Conservation (phyloP, 2,888 invertebrate genomes). For the Microctonus aethiopoides region DNA sequence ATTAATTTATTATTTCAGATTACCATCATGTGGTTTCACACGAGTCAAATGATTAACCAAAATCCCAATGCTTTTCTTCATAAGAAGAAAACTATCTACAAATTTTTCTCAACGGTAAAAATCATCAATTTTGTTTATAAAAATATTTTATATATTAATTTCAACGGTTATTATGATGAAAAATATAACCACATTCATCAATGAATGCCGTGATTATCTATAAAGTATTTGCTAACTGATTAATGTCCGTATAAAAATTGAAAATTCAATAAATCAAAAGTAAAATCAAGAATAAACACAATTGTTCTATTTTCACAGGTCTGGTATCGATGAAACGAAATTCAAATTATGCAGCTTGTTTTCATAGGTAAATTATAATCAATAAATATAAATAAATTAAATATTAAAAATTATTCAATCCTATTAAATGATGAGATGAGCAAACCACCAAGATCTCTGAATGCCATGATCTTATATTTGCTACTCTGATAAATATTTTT, state of each 20-base stretch:
- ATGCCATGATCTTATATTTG: slow-evolving; percentile 44
- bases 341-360: too few relatives aligned
- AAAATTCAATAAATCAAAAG: neutral
- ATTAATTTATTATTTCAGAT: slow-evolving; percentile 35
- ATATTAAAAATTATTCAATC: too few relatives aligned
- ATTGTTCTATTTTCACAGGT: neutral
- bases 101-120: slow-evolving; percentile 84
- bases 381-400: too few relatives aligned
- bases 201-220: slow-evolving; percentile 45
- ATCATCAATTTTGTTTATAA: neutral
- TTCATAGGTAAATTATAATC: too few relatives aligned
- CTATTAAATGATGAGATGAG: slow-evolving; percentile 34
- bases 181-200: slow-evolving; percentile 44
- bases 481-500: slow-evolving; percentile 39
- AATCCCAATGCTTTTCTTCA: slow-evolving; percentile 87
- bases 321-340: too few relatives aligned
- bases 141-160: neutral
- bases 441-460: slow-evolving; percentile 44
- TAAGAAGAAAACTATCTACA: slow-evolving; percentile 85
- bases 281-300: neutral
- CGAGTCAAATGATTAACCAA: slow-evolving; percentile 90
- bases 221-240: slow-evolving; percentile 46
- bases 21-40: slow-evolving; percentile 79
- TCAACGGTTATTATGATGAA: too few relatives aligned
- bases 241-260: neutral